Evolutionary conservation across 2,113 vertebrate genomes (phyloP).

Genomic region (Centropristis striata): DNA sequence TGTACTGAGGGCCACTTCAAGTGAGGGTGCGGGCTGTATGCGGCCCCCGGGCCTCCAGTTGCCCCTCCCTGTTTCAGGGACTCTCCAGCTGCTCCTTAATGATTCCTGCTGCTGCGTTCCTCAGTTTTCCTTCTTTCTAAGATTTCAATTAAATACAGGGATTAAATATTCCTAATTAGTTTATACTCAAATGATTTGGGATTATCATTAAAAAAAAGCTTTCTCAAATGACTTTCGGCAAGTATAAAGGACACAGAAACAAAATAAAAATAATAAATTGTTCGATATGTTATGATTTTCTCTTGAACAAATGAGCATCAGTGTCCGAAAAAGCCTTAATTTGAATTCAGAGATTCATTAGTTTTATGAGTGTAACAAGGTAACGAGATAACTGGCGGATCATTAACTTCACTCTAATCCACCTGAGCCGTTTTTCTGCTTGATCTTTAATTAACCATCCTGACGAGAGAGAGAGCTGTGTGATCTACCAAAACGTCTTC

Average conservation of each 20-base stretch:
- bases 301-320: background rate
- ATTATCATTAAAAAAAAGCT: conserved; percentile 44
- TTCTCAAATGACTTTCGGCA: background rate
- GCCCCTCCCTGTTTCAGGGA: no score
- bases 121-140: conserved; percentile 22
- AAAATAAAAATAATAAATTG: background rate
- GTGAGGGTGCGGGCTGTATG: no score
- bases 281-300: background rate
- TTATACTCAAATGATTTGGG: conserved; percentile 48
- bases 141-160: conserved; percentile 52
- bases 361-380: background rate
- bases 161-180: conserved; percentile 62
- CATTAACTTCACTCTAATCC: background rate
- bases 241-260: background rate
- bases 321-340: no score
- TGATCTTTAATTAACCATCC: background rate
- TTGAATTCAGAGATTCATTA: background rate
- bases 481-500: background rate
- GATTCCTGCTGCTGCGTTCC: conserved; percentile 27
- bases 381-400: no score
- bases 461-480: background rate
- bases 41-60: no score
- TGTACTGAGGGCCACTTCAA: no score
- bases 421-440: background rate
- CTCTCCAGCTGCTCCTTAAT: conserved; percentile 28